phyloP scores from a whole-genome alignment of 1,140 invertebrate species.

The Ceratina australensis region DNA sequence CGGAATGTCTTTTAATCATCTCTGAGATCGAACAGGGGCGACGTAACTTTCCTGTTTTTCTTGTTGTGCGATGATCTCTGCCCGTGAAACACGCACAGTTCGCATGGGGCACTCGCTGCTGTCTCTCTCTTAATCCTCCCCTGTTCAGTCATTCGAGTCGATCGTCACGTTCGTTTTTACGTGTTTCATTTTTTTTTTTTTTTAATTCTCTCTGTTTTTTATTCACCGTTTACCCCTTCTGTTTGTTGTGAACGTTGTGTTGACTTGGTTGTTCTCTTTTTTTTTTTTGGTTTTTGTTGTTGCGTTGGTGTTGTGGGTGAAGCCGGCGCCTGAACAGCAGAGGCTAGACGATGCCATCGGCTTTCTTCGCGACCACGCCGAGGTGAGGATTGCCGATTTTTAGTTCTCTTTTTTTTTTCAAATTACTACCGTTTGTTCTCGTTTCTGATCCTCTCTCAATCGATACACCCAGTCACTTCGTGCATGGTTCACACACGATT shows the following conservation, averaged over 20 bases:
- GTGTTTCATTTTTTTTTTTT: constrained; percentile 23
- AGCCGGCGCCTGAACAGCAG: constrained; percentile 89
- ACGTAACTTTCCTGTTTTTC: not conserved
- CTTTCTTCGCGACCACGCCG: constrained; percentile 91
- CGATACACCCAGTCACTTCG: not conserved
- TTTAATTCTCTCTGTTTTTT: constrained; percentile 42
- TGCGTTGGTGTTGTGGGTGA: constrained; percentile 81
- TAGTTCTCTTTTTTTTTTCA: constrained; percentile 61
- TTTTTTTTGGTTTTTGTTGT: constrained; percentile 81
- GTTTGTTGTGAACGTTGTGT: constrained; percentile 79
- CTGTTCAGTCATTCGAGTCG: constrained; percentile 57
- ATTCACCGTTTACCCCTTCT: constrained; percentile 54
- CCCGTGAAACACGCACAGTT: constrained; percentile 33
- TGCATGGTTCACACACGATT: constrained; percentile 24
- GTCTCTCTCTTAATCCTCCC: constrained; percentile 28
- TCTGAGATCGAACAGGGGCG: not conserved
- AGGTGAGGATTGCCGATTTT: constrained; percentile 83
- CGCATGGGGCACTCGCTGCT: constrained; percentile 50
- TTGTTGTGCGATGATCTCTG: constrained; percentile 17
- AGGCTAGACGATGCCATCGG: constrained; percentile 94
- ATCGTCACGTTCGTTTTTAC: constrained; percentile 42
- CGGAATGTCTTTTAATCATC: constrained; percentile 2
- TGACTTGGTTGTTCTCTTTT: constrained; percentile 78
- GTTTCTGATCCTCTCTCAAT: constrained; percentile 4
- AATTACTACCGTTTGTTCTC: constrained; percentile 14